phyloP scores from a whole-genome alignment of 1,140 invertebrate species.

The Lepidurus arcticus region DNA sequence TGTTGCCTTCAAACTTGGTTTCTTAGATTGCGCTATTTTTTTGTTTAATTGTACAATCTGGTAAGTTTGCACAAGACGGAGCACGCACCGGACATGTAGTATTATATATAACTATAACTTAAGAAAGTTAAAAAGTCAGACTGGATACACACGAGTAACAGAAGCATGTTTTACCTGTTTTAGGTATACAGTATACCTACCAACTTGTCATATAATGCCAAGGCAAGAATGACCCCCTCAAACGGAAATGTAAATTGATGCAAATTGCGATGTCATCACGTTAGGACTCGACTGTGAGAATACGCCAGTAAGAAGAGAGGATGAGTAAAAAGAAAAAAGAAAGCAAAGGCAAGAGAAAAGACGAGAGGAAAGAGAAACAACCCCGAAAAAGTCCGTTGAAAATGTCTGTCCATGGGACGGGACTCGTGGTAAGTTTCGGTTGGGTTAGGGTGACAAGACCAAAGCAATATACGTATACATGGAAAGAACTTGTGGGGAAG shows the following conservation, averaged over 20 bases:
- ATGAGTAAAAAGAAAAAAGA: not conserved
- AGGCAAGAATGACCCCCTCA: not conserved
- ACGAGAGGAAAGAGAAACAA: not conserved
- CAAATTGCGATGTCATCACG: conserved; percentile 18
- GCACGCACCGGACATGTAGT: too few relatives aligned
- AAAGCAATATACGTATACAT: not conserved
- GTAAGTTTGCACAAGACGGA: too few relatives aligned
- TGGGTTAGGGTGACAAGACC: conserved; percentile 11
- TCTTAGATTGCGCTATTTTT: too few relatives aligned
- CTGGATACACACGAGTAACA: not conserved
- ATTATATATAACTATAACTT: too few relatives aligned
- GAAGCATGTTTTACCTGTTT: not conserved
- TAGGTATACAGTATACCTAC: not conserved
- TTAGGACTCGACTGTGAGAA: conserved; percentile 3
- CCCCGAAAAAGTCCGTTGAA: conserved; percentile 10
- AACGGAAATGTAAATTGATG: conserved; percentile 19
- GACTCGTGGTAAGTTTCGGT: not conserved
- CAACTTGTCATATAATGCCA: not conserved
- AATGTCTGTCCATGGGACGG: not conserved
- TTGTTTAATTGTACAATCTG: too few relatives aligned
- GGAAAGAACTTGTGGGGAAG: not conserved
- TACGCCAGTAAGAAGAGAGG: not conserved
- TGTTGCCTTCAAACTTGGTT: too few relatives aligned
- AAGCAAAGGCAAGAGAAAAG: not conserved
- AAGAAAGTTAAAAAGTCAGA: too few relatives aligned